Evolutionary conservation across 1,140 invertebrate genomes (phyloP).

Genomic region (Colletes latitarsis): DNA sequence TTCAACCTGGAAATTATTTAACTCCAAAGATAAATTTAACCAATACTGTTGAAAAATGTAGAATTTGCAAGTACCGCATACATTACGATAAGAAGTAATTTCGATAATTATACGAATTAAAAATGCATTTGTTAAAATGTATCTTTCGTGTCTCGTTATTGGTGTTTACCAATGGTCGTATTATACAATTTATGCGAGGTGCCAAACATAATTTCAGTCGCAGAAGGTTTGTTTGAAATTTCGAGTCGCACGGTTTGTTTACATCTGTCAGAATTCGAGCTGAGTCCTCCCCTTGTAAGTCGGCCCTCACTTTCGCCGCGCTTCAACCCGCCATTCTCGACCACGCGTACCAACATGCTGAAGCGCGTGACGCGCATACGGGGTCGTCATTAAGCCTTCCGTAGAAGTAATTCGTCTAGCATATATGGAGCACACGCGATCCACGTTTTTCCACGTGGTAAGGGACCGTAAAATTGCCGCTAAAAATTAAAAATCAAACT

Average conservation of each 20-base stretch:
- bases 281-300: not conserved
- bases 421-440: constrained; percentile 53
- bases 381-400: constrained; percentile 61
- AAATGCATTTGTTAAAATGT: no score
- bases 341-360: constrained; percentile 48
- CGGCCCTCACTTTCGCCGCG: constrained; percentile 63
- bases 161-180: no score
- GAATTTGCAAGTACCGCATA: not conserved
- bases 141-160: no score
- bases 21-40: not conserved
- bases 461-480: not conserved
- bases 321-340: constrained; percentile 50
- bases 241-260: not conserved
- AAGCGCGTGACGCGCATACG: constrained; percentile 73
- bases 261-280: not conserved
- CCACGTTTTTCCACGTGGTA: constrained; percentile 22
- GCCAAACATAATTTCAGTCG: not conserved
- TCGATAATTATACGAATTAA: not conserved
- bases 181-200: no score
- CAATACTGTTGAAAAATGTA: not conserved
- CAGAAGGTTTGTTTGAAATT: not conserved
- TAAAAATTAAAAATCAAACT: not conserved
- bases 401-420: constrained; percentile 45
- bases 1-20: not conserved
- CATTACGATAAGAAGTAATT: not conserved